A percentile compares a stretch with the other conserved stretches of the same genome.
phyloP scores from a whole-genome alignment of 37 sponge, comb jelly and placozoan species.

The Beroe ovata region DNA sequence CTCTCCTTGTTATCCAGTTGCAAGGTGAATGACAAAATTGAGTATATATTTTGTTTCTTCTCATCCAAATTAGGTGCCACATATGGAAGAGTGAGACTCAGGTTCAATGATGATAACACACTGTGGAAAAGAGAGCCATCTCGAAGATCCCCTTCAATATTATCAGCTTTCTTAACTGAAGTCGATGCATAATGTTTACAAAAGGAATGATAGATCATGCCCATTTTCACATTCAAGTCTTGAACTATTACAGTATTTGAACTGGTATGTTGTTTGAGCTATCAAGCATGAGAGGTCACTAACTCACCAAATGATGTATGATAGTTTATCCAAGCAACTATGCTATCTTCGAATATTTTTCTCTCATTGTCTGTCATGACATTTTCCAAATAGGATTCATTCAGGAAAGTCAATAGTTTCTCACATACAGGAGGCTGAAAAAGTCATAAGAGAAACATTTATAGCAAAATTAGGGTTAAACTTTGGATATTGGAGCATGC shows the following conservation, averaged over 20 bases:
- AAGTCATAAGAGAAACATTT: not conserved
- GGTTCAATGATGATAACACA: not conserved
- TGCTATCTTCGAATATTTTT: not conserved
- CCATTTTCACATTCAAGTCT: no score
- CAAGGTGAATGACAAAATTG: not conserved
- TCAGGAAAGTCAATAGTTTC: not conserved
- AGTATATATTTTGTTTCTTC: not conserved
- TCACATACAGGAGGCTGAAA: not conserved
- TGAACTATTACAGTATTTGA: no score
- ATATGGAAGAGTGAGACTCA: not conserved
- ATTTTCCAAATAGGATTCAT: not conserved
- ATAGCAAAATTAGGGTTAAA: no score
- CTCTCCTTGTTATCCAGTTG: not conserved
- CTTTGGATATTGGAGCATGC: no score
- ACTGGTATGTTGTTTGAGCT: no score
- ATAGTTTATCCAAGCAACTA: conserved; percentile 27
- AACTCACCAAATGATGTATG: conserved; percentile 25
- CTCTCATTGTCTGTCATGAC: not conserved
- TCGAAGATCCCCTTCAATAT: not conserved
- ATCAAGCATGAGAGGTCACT: no score
- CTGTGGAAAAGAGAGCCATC: not conserved
- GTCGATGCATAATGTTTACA: no score
- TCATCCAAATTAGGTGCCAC: not conserved
- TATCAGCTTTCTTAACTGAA: not conserved
- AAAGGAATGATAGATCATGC: no score